Percentiles rank a stretch among this genome's conserved stretches.
phyloP scores from a whole-genome alignment of 2,113 vertebrate genomes.

The Taurulus bubalis region DNA sequence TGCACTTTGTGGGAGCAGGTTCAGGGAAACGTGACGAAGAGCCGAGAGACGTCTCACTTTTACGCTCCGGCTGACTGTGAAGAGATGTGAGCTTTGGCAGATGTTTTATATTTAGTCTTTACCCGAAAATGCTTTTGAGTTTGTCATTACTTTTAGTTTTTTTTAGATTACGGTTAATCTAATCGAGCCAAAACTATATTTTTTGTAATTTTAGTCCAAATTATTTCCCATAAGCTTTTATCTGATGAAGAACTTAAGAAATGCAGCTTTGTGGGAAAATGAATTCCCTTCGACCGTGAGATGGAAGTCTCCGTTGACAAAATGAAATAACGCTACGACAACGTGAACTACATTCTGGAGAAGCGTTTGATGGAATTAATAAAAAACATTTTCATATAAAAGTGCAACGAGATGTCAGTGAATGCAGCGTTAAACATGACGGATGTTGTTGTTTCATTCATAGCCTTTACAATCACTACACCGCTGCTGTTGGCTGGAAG shows the following conservation, averaged over 20 bases:
- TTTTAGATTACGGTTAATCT: too few species aligned
- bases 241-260: too few species aligned
- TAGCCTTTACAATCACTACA: background rate
- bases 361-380: background rate
- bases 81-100: background rate
- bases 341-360: too few species aligned
- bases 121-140: background rate
- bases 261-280: too few species aligned
- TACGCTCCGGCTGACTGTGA: background rate
- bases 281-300: too few species aligned
- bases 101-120: background rate
- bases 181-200: too few species aligned
- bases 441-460: background rate
- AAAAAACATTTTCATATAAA: background rate
- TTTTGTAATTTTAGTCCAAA: too few species aligned
- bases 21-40: background rate
- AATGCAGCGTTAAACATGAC: background rate
- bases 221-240: too few species aligned
- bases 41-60: background rate
- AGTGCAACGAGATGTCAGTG: background rate
- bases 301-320: too few species aligned
- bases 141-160: background rate
- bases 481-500: constrained; percentile 3
- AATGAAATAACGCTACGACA: too few species aligned
- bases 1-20: constrained; percentile 48